These are phyloP conservation scores for Lasioglossum vierecki DNA, from an alignment of 2,888 invertebrate species.

Conservation along the genomic window DNA sequence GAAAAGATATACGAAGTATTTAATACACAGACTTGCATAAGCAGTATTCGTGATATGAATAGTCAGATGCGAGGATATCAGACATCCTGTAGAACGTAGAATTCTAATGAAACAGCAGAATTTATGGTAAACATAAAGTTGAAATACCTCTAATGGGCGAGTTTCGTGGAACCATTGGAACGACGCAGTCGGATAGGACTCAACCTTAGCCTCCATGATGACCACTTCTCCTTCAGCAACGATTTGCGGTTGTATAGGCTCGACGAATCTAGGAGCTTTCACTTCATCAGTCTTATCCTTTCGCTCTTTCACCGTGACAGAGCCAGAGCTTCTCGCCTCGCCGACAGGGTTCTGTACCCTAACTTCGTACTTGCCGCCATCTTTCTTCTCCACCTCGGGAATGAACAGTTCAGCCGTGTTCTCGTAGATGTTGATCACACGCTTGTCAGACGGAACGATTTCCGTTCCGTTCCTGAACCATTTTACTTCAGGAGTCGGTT, in stretches of 20 bases:
- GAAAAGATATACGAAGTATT: too few species aligned
- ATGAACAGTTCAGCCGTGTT: slow-evolving; percentile 88
- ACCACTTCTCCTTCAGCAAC: slow-evolving; percentile 91
- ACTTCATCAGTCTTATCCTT: slow-evolving; percentile 86
- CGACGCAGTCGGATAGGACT: slow-evolving; percentile 91
- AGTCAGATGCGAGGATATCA: background rate
- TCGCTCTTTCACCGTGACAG: slow-evolving; percentile 90
- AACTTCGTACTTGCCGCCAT: slow-evolving; percentile 95
- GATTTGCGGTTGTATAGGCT: slow-evolving; percentile 89
- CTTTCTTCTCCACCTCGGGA: slow-evolving; percentile 89
- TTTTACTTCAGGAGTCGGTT: slow-evolving; percentile 89
- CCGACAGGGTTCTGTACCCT: slow-evolving; percentile 91
- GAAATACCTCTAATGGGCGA: slow-evolving; percentile 87
- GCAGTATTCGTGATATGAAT: too few species aligned
- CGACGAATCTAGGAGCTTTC: slow-evolving; percentile 90
- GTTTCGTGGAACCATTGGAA: slow-evolving; percentile 95
- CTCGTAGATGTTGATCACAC: slow-evolving; percentile 86
- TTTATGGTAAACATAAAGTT: background rate
- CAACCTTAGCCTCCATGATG: slow-evolving; percentile 91
- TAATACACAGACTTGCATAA: too few species aligned
- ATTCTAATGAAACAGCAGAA: background rate
- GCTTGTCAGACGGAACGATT: slow-evolving; percentile 88
- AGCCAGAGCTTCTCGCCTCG: slow-evolving; percentile 92
- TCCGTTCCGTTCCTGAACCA: slow-evolving; percentile 95
- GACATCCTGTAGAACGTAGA: background rate